Conservation (phyloP, 1,140 invertebrate species). For the Aleiodes sp. region DNA sequence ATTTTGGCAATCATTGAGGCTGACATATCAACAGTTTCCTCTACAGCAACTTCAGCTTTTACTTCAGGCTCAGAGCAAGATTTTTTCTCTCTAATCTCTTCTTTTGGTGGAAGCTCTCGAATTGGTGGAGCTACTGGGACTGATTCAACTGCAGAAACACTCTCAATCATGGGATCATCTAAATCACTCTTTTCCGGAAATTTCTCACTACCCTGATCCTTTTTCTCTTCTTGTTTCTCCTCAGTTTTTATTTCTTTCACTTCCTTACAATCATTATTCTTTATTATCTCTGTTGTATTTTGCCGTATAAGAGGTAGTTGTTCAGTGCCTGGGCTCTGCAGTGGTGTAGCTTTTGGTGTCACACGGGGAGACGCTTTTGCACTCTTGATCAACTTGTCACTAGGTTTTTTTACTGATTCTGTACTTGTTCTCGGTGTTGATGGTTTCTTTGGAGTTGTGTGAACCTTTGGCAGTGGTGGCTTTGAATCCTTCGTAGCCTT, state of each 20-base stretch:
- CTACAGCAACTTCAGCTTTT: constrained; percentile 48
- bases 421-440: constrained; percentile 48
- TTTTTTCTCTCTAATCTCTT: constrained; percentile 49
- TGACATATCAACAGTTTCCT: constrained; percentile 62
- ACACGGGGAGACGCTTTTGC: constrained; percentile 63
- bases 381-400: constrained; percentile 59
- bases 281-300: constrained; percentile 60
- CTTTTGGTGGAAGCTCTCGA: constrained; percentile 38
- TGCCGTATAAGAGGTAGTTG: constrained; percentile 57
- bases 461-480: constrained; percentile 66
- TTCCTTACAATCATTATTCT: constrained; percentile 54
- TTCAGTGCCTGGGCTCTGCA: constrained; percentile 69
- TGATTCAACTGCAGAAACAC: constrained; percentile 19
- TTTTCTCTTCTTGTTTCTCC: constrained; percentile 58
- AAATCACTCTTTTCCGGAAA: constrained; percentile 10
- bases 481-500: constrained; percentile 63
- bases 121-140: constrained; percentile 25
- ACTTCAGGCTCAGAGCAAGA: constrained; percentile 29
- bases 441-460: constrained; percentile 65
- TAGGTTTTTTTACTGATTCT: constrained; percentile 56
- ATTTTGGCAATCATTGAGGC: constrained; percentile 78
- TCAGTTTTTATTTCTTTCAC: constrained; percentile 45
- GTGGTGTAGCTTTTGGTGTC: constrained; percentile 68
- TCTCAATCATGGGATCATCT: constrained; percentile 10
- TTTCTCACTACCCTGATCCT: constrained; percentile 57